phyloP scores from a whole-genome alignment of 2,888 invertebrate species.

The Drosophila fungiperda region DNA sequence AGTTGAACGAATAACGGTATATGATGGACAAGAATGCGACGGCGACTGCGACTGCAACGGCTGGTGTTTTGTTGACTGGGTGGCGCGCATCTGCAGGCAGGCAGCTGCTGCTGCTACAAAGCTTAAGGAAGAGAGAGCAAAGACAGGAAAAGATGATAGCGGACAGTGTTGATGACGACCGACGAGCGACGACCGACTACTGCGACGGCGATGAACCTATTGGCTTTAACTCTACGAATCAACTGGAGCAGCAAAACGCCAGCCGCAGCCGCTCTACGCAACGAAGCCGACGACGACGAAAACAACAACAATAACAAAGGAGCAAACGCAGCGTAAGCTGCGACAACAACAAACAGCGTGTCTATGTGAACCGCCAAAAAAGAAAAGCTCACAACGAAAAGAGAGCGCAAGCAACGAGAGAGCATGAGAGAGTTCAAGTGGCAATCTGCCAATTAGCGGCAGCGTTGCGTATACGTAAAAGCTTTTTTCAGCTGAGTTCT shows the following conservation, averaged over 20 bases:
- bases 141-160: conserved; percentile 26
- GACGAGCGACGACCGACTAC: conserved; percentile 22
- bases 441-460: conserved; percentile 71
- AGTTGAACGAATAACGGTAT: conserved; percentile 35
- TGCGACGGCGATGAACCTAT: conserved; percentile 77
- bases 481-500: conserved; percentile 37
- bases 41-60: conserved; percentile 38
- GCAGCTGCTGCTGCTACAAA: conserved; percentile 39
- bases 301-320: conserved; percentile 28
- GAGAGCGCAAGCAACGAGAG: conserved; percentile 19
- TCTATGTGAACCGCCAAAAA: conserved; percentile 57
- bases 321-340: conserved; percentile 42
- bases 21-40: conserved; percentile 16
- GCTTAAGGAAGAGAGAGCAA: conserved; percentile 38
- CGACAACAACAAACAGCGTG: conserved; percentile 63
- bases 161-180: conserved; percentile 24
- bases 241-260: conserved; percentile 75
- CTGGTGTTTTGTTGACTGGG: conserved; percentile 46
- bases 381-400: conserved; percentile 39
- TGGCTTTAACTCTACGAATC: conserved; percentile 83
- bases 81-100: conserved; percentile 67
- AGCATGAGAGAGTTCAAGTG: conserved; percentile 35
- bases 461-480: conserved; percentile 55
- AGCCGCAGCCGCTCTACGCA: conserved; percentile 37
- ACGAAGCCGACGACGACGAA: conserved; percentile 34